Percentiles rank a stretch among this genome's conserved stretches.
phyloP scores from a whole-genome alignment of 2,888 invertebrate genomes.

The Oasisia sp. region DNA sequence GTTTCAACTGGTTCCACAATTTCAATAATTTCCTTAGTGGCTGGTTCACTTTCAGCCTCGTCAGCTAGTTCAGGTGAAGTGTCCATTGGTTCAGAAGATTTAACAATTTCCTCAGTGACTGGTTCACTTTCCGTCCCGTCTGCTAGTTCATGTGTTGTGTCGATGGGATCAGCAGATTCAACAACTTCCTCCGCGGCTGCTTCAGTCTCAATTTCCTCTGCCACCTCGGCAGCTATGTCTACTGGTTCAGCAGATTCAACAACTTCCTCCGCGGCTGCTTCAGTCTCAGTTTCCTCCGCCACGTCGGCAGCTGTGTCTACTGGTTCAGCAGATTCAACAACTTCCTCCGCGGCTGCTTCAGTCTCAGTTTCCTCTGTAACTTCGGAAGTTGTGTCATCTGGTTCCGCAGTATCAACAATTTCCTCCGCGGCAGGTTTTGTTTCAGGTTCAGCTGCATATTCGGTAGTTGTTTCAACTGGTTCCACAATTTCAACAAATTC shows the following conservation, averaged over 20 bases:
- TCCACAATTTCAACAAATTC: background rate
- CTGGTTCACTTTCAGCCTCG: background rate
- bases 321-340: background rate
- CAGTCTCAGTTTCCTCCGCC: background rate
- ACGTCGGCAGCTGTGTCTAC: background rate
- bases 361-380: background rate
- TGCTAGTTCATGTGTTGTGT: background rate
- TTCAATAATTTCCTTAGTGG: slow-evolving; percentile 14
- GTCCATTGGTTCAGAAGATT: background rate
- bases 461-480: background rate
- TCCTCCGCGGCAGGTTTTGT: background rate
- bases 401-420: background rate
- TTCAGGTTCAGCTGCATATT: background rate
- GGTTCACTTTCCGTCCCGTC: background rate
- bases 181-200: background rate
- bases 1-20: background rate
- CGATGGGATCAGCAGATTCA: background rate
- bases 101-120: background rate
- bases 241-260: background rate
- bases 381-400: background rate
- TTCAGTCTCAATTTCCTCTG: background rate
- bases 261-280: background rate
- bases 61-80: background rate
- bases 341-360: slow-evolving; percentile 18
- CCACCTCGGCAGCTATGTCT: background rate